Percentiles rank a stretch among this genome's conserved stretches.
phyloP scores from a whole-genome alignment of 2,797 vertebrate genomes.

The Coendou prehensilis region DNA sequence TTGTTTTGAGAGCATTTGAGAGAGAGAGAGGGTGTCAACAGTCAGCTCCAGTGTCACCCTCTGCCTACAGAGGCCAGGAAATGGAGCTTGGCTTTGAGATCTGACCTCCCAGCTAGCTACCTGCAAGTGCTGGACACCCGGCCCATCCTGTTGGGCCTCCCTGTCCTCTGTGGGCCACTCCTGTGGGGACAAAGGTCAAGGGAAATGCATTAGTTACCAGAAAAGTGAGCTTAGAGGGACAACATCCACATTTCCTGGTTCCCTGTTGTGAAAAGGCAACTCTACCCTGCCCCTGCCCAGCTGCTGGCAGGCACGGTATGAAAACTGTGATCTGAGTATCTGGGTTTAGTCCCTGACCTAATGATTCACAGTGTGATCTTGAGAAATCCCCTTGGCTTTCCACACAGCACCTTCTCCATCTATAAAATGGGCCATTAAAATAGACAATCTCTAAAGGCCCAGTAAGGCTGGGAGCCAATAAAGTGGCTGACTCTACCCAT shows the following conservation, averaged over 20 bases:
- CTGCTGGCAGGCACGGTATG: background rate
- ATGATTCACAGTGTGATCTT: background rate
- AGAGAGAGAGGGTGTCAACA: background rate
- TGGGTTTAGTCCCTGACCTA: background rate
- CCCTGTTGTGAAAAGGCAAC: background rate
- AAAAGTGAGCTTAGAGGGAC: background rate
- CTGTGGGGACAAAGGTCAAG: background rate
- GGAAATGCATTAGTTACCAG: background rate
- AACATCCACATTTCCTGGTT: background rate
- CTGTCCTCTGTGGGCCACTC: background rate
- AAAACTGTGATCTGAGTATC: background rate
- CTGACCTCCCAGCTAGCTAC: background rate
- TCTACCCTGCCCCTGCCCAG: background rate
- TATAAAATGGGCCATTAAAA: conserved; percentile 17
- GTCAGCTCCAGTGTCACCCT: background rate
- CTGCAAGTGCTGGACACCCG: background rate
- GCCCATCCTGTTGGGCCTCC: background rate
- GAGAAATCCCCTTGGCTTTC: background rate
- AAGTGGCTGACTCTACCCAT: background rate
- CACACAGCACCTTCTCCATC: background rate
- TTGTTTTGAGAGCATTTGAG: background rate
- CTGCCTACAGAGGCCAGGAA: background rate
- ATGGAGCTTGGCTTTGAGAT: conserved; percentile 7
- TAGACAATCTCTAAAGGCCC: background rate
- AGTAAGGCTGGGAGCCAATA: background rate